A percentile compares a stretch with the other conserved stretches of the same genome.
These are phyloP conservation scores for Geotrypetes seraphini DNA, from an alignment of 2,797 vertebrate genomes.

Conservation along the genomic window DNA sequence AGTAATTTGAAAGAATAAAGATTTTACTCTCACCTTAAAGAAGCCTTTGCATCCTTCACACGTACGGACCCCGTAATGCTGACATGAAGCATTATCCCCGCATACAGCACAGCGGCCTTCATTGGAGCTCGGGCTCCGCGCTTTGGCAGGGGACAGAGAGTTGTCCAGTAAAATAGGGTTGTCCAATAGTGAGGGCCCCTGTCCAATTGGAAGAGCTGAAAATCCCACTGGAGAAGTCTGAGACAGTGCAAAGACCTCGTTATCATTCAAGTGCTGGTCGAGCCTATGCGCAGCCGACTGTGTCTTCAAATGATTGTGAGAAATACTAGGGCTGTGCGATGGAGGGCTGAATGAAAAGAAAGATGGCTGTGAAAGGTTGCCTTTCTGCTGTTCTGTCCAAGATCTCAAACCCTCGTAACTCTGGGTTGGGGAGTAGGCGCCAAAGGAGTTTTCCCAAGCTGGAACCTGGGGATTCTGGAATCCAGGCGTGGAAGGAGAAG, in stretches of 20 bases:
- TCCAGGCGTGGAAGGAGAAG: conserved; percentile 72
- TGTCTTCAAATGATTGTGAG: conserved; percentile 39
- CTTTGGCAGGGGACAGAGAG: conserved; percentile 54
- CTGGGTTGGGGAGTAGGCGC: conserved; percentile 67
- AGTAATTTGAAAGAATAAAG: neutral
- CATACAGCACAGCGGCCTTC: conserved; percentile 91
- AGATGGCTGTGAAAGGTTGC: conserved; percentile 42
- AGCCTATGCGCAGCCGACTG: conserved; percentile 30
- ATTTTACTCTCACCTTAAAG: conserved; percentile 61
- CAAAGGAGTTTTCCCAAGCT: conserved; percentile 74
- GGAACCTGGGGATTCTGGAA: conserved; percentile 68
- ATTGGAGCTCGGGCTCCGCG: conserved; percentile 48
- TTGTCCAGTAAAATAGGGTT: conserved; percentile 51
- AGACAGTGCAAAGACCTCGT: conserved; percentile 44
- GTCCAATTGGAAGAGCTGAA: conserved; percentile 53
- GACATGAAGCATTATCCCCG: conserved; percentile 90
- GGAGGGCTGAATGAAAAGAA: conserved; percentile 70
- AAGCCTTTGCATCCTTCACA: conserved; percentile 90
- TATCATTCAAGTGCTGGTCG: conserved; percentile 40
- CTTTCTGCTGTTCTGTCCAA: conserved; percentile 70
- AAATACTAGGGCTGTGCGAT: conserved; percentile 20
- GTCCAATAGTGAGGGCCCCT: conserved; percentile 47
- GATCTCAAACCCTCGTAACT: conserved; percentile 52
- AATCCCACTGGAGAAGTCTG: conserved; percentile 55
- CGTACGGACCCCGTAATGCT: conserved; percentile 91